Base-by-base conservation (phyloP, 2,797 vertebrate genomes). In the Lepidocolaptes lacrymiger region DNA sequence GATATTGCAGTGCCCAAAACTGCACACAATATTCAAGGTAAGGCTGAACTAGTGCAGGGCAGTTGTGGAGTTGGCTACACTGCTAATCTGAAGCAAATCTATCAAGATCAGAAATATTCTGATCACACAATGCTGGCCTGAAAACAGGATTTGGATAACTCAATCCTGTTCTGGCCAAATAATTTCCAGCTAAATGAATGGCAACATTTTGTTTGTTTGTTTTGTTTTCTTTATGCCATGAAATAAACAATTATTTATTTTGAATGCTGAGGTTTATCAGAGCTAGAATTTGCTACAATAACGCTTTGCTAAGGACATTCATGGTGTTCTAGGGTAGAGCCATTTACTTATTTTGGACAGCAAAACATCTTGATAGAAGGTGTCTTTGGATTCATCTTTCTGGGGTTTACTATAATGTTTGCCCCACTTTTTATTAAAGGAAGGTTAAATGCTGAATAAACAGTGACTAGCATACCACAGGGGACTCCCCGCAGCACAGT, bases 341-440 rank as follows among this genome's bases (percentile, higher is more conserved):
- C 15, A 20, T 88, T 80, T 85, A 68, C 68, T 48, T 67, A 54
- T 2, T 30, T 16, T 27, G 43, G 76, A 83, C 41, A 34, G 20
- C 48, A 66, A 85, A 90, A 34, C 12, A 92, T 48, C 68, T 49
- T 91, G 62, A 90, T 34, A 91, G 4, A 75, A 79, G 55, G 34
- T 86, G 73, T 55, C 66, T 81, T 91, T 89, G 52, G 52, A 93
- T 74, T 77, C 6, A 34, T 51, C 51, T 83, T 88, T 97, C 80
- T 59, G 14, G 8, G 58, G 32, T 7, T 46, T 68, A 36, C 49
- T 89, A 30, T 44, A 93, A 84, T 43, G 28, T 93, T 91, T 81
- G 43, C 39, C 91, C 41, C 30, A 66, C 58, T 80, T 82, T 74
- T 87, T 76, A 89, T 78, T 85, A 77, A 58, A 75, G 48, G 22